Base-by-base conservation (phyloP, 2,888 invertebrate genomes). In the Petrolisthes cinctipes region DNA sequence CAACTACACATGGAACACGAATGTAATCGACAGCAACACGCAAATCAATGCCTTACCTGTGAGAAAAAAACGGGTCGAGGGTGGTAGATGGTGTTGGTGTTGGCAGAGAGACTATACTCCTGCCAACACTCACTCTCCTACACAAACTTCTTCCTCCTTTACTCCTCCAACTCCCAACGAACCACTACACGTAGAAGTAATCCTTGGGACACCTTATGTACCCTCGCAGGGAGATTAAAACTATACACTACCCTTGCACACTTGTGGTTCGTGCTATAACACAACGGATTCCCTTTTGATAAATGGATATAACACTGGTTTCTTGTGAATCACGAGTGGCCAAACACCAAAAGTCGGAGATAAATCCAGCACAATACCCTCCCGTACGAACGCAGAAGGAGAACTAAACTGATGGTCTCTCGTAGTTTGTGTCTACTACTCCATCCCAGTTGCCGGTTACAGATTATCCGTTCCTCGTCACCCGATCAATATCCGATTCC, bases 341-440 rank as follows among this genome's bases (percentile, higher is more conserved):
- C 78, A 75, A 86, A 82, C 86, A 86, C 86, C 86, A 79, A 84
- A 23, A 81, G 86, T 86, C 61, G 73, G 86, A 86, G 86, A 71
- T 86, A 86, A 86, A 86, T 86, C 86, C 86, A 57, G 86, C 75
- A 86, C 81, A 81, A 76, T 61, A 86, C 79, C 73, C 53, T 53
- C 80, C 82, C 86, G 86, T 81, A 71, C 54, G 81, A 86, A 86
- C 61, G 86, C 68, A 82, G 61, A 86, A 86, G 75, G 86, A 82
- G 86, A 86, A 86, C 86, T 86, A 61, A 86, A 81, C 86, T 86
- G 73, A 73, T 82, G 75, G 75, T 75, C 75, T 75, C 86, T 81
- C 75, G 75, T 81, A 82, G 85, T 85, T 81, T 81, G 81, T 75
- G 75, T 86, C 86, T 86, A 86, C 86, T 86, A 86, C 86, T 85